Evolutionary conservation across 2,888 invertebrate genomes (phyloP).

Genomic region (Drosophila anomelani): DNA sequence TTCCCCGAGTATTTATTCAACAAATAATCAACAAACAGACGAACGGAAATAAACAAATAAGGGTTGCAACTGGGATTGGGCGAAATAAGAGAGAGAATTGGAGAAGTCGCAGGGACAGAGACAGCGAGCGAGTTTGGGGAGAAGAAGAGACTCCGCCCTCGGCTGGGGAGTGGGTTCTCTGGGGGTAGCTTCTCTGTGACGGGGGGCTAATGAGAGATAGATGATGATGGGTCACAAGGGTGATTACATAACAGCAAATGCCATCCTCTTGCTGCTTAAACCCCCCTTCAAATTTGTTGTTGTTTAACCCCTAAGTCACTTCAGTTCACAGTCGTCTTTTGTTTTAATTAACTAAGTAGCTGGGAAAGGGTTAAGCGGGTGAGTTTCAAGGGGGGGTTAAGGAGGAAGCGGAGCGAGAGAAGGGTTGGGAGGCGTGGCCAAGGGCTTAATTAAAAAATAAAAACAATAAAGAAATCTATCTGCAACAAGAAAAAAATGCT

Average conservation of each 20-base stretch:
- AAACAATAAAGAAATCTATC: conserved; percentile 17
- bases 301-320: conserved; percentile 76
- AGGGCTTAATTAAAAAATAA: conserved; percentile 31
- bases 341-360: conserved; percentile 79
- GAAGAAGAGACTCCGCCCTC: conserved; percentile 49
- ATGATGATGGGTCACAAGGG: conserved; percentile 26
- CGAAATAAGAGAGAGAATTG: conserved; percentile 24
- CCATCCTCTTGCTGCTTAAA: conserved; percentile 2
- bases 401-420: neutral
- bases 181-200: conserved; percentile 11
- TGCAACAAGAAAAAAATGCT: too few species aligned
- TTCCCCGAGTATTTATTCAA: conserved; percentile 62
- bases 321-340: conserved; percentile 55
- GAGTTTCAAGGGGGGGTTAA: conserved; percentile 5
- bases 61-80: conserved; percentile 67
- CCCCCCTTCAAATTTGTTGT: conserved; percentile 3
- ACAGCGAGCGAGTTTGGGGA: conserved; percentile 10
- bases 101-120: conserved; percentile 21
- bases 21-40: conserved; percentile 58
- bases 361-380: conserved; percentile 7
- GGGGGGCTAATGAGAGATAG: conserved; percentile 32
- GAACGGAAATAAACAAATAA: conserved; percentile 49
- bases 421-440: conserved; percentile 43
- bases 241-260: conserved; percentile 46
- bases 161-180: conserved; percentile 6